Base-by-base conservation (phyloP, 2,888 invertebrate genomes). In the Ornithoptera alexandrae region DNA sequence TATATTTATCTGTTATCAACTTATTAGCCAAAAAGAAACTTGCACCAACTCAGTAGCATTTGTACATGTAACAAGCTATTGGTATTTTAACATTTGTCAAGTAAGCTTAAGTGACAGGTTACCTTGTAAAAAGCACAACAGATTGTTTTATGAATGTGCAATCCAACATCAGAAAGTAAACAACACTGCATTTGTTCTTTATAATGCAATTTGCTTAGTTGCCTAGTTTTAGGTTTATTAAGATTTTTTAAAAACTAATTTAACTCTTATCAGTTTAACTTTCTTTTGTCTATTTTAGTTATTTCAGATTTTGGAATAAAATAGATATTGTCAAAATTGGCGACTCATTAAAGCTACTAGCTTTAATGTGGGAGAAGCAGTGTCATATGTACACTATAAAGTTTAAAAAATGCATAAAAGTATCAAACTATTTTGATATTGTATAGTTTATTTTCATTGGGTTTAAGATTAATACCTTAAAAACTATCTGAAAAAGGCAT, bases 51-150 rank as follows among this genome's bases (percentile, higher is more conserved):
- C 22, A 15, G 57, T 22, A 22, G 22, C 20, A 22, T 58, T 24
- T 58, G 56, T 58, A 22, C 18, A n/a, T 58, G 57, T 24, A 22
- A 58, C 22, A 58, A 46, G 36, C 46, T 66, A 30, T 50, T 46
- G 65, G 17, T 56, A 67, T 18, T 61, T 22, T 39, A 61, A 61
- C 36, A 56, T 50, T 66, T 60, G n/a, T 20, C 22, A 61, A 58
- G 39, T 67, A 61, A 67, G 60, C 50, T 67, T 30, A 61, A 61
- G 67, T 61, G 60, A 39, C 20, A 67, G 20, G 60, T 61, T 60
- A 61, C 50, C 22, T 50, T 60, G 36, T 53, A 20, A 36, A 53
- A 30, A 61, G 53, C 67, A 67, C 53, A 56, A 61, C n/a, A 61
- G 4, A 22, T 18, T 58, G 57, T 58, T 58, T 20, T 12, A 58